Evolutionary conservation across 2,797 vertebrate species (phyloP), one percentile per base, ranked within the genome.

Genomic region (Amblyraja radiata): DNA sequence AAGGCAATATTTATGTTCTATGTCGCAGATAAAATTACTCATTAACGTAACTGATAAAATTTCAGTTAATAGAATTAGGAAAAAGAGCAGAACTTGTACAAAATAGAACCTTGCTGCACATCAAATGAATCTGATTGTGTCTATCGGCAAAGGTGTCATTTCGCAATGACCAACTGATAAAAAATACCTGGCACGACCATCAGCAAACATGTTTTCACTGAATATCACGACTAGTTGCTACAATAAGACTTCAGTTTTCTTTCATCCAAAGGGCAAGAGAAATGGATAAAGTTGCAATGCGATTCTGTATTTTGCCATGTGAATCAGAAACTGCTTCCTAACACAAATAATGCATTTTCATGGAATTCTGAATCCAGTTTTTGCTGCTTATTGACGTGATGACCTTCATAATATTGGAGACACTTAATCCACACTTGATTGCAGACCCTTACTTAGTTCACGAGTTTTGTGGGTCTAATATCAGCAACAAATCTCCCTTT

Each of bases 211-310:
- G 23, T 84, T 88, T 65, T 36, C 16, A 68, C 25, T 88, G 84
- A 88, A 88, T 88, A 88, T 88, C 84, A 88, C 36, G 84, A 88
- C 84, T 68, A 88, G 84, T 16, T 88, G 84, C 84, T 21, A 88
- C 84, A 65, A 68, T 88, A 88, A 61, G 84, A 88, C 84, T 88
- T 88, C 61, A 14, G 7, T 88, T 88, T 88, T 88, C 84, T 65
- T 88, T 32, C 61, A 28, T 36, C 84, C 84, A 68, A 46, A 68
- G 14, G 84, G 61, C n/a, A 36, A 88, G 63, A 36, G 61, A 88
- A 68, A 36, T 88, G 28, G 14, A 65, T 23, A 88, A 13, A 88
- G 14, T 21, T 65, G 61, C 84, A 65, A 68, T 88, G 61, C n/a
- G n/a, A 36, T 68, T 92, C 46, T 46, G 39, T 36, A n/a, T 76